These are phyloP conservation scores for Scaptomyza parva DNA, from an alignment of 2,888 invertebrate species.

Conservation along the genomic window DNA sequence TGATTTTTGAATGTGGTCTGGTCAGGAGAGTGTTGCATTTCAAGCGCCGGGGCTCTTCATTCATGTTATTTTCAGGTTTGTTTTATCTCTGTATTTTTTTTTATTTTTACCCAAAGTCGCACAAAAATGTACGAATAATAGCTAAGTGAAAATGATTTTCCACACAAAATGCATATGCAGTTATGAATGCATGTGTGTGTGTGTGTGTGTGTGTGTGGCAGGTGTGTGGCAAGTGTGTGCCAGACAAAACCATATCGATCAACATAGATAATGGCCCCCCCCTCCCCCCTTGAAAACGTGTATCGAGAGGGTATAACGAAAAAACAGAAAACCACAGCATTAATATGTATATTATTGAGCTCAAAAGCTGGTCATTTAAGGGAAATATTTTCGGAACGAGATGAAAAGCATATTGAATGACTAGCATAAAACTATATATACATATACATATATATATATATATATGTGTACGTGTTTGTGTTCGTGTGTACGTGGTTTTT, in stretches of 20 bases:
- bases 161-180: conserved; percentile 31
- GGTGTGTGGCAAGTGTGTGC: conserved; percentile 17
- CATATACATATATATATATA: conserved; percentile 4
- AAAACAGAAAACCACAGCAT: conserved; percentile 51
- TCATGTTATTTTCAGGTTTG: conserved; percentile 19
- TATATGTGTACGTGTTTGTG: background rate
- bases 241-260: conserved; percentile 4
- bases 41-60: conserved; percentile 24
- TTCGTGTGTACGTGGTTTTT: conserved; percentile 19
- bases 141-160: conserved; percentile 47
- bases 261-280: conserved; percentile 21
- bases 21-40: conserved; percentile 9
- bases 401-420: conserved; percentile 63
- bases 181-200: conserved; percentile 19
- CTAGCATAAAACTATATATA: conserved; percentile 43
- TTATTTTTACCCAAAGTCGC: background rate
- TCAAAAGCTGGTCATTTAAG: conserved; percentile 11
- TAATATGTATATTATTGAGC: conserved; percentile 62
- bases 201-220: conserved; percentile 7
- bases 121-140: conserved; percentile 41
- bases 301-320: conserved; percentile 28
- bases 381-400: background rate
- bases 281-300: no score
- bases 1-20: conserved; percentile 5
- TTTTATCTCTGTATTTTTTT: conserved; percentile 20